These are phyloP conservation scores for Drymodes brunneopygia DNA, from an alignment of 2,113 vertebrate genomes.

Conservation along the genomic window DNA sequence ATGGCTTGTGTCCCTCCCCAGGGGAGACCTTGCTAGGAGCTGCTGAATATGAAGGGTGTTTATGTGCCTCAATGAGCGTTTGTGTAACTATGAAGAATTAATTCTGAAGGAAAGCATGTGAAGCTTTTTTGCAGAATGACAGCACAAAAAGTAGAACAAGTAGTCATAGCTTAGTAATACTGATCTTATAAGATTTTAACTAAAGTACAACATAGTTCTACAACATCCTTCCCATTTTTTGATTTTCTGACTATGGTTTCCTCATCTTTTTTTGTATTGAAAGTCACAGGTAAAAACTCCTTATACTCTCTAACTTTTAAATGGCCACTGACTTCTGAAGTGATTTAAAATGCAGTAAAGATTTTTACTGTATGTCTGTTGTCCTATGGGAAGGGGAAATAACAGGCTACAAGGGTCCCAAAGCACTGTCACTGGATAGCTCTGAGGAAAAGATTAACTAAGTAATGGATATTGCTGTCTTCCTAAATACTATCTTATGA, in stretches of 20 bases:
- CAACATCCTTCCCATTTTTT: not conserved
- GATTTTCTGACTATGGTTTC: not conserved
- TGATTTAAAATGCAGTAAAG: constrained; percentile 33
- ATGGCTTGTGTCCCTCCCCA: not conserved
- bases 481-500: not conserved
- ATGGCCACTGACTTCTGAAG: not conserved
- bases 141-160: constrained; percentile 1
- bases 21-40: not conserved
- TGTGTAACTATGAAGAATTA: constrained; percentile 7
- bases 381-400: constrained; percentile 8
- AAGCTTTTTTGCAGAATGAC: constrained; percentile 34
- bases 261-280: not conserved
- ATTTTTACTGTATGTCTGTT: not conserved
- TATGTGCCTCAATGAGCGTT: constrained; percentile 6
- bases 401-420: not conserved
- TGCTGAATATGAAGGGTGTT: constrained; percentile 8
- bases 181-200: not conserved
- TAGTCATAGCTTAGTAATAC: constrained; percentile 3
- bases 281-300: not conserved
- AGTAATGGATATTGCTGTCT: not conserved
- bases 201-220: not conserved
- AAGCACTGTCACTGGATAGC: not conserved
- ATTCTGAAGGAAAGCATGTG: constrained; percentile 24
- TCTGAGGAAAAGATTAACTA: not conserved
- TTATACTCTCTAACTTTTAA: not conserved